Base-by-base conservation (phyloP, 2,888 invertebrate genomes). In the Drosophila rellima region DNA sequence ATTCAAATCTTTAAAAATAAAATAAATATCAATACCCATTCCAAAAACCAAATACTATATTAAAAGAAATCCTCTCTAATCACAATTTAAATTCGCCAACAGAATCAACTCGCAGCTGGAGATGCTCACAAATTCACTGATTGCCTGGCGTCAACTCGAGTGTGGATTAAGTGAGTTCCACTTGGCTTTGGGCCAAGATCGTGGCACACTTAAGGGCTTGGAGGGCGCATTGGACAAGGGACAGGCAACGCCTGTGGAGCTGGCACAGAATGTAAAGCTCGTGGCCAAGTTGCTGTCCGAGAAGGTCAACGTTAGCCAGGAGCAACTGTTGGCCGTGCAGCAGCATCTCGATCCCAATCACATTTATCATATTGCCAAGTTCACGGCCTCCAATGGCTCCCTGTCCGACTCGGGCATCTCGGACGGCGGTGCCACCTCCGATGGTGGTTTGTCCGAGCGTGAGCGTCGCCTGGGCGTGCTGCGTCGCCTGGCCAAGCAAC, bases 91-190 rank as follows among this genome's bases (percentile, higher is more conserved):
- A 13, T 15, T 1, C 3, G 1, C 5, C 1, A 37, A 11, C 92
- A 96, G 96, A 89, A 95, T 96, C 64, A 95, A 95, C 80, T 94
- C 94, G 80, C 95, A 96, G 91, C 93, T 97, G 87, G 94, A 95
- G 78, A 95, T 95, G 74, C 93, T 97, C 64, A 96, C 96, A 89
- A 95, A 95, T 79, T 95, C 96, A 11, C 94, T 96, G 50, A 94
- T 94, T 78, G 95, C 95, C 31, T 96, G 96, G 96, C 94, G 95
- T 60, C 96, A 96, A 90, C 95, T 97, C 93, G 96, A 96, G 90
- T 94, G 94, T 66, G 95, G 96, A 10, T 93, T 97, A 60, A 94
- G 95, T 15, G 96, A 96, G 91, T 94, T 97, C 70, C 96, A 96
- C 88, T 94, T 95, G 54, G 96, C 96, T 29, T 92, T 97, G 54